Evolutionary conservation across 2,888 invertebrate species (phyloP), one percentile per base, ranked within the genome.

Genomic region (Phanerotoma sp.): DNA sequence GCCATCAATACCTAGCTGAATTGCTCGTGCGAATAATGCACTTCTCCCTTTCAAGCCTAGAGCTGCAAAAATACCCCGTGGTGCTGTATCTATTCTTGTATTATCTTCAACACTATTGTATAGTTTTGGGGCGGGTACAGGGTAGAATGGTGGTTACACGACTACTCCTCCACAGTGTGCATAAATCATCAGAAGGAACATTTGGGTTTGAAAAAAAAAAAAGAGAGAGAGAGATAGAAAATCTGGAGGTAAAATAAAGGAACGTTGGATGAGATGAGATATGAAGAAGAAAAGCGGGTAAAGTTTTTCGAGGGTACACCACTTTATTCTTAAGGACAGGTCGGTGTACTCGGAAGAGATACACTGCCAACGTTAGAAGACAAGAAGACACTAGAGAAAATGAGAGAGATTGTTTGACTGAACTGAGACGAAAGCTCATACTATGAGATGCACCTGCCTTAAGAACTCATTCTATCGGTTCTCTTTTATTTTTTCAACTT

Each of bases 241-340:
- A 22, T 15, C 7, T 5, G 38, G 21, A 22, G 25, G 37, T 37
- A 38, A 18, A 38, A 18, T 15, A 38, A 5, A 4, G 11, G 16
- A 5, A 21, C 5, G 5, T 18, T 13, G 21, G 13, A 46, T 46
- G 53, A 15, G 21, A 33, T 32, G 16, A 28, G 49, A 25, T 53
- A 55, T 55, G 38, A 33, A 16, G 9, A 20, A 33, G 44, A 42
- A 20, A 38, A 35, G 44, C 35, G 38, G 10, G 45, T 60, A 58
- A 41, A 51, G 56, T 22, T 13, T 49, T 49, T 56, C 51, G 33
- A 44, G 35, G n/a, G 48, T 33, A 51, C 55, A 51, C 53, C 53
- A 51, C 45, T 49, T 46, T 28, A 32, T 41, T 22, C 10, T 15
- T 30, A 22, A 38, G 13, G 28, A 7, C 54, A 21, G 20, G 50